A percentile compares a stretch with the other conserved stretches of the same genome.
These are phyloP conservation scores for Triplophysa siluroides DNA, from an alignment of 2,113 vertebrate species.

Conservation along the genomic window DNA sequence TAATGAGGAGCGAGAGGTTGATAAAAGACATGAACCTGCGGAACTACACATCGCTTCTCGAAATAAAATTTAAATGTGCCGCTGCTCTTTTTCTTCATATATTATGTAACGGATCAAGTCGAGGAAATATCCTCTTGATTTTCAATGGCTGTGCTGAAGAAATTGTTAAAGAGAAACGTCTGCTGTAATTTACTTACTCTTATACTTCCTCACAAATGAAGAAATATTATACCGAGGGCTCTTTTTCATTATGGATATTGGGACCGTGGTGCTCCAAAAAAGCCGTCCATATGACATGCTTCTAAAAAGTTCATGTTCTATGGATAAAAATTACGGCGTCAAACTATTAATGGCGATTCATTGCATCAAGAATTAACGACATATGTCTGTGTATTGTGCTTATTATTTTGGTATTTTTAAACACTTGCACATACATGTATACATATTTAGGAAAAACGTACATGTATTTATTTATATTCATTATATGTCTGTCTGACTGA, in stretches of 20 bases:
- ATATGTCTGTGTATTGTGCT: too few relatives aligned
- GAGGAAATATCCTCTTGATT: constrained; percentile 11
- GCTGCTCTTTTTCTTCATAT: constrained; percentile 1
- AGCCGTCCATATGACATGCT: too few relatives aligned
- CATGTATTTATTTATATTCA: too few relatives aligned
- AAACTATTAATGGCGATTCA: too few relatives aligned
- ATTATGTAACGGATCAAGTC: constrained; percentile 1
- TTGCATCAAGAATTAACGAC: too few relatives aligned
- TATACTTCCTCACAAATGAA: neutral
- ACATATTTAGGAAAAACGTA: too few relatives aligned
- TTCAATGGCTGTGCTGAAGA: neutral
- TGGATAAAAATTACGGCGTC: too few relatives aligned
- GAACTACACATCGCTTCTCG: constrained; percentile 10
- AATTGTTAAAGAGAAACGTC: neutral
- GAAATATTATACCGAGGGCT: neutral
- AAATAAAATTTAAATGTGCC: neutral
- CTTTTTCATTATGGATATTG: neutral
- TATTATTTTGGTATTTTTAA: too few relatives aligned
- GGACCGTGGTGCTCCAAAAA: neutral
- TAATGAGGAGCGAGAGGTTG: constrained; percentile 43
- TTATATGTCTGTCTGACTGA: too few relatives aligned
- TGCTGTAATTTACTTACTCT: neutral
- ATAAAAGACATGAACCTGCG: constrained; percentile 16
- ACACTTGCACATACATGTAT: too few relatives aligned
- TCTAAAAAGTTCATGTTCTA: too few relatives aligned